A percentile compares a stretch with the other conserved stretches of the same genome.
Evolutionary conservation across 2,888 invertebrate genomes (phyloP).

Genomic region (Schizaphis graminum): DNA sequence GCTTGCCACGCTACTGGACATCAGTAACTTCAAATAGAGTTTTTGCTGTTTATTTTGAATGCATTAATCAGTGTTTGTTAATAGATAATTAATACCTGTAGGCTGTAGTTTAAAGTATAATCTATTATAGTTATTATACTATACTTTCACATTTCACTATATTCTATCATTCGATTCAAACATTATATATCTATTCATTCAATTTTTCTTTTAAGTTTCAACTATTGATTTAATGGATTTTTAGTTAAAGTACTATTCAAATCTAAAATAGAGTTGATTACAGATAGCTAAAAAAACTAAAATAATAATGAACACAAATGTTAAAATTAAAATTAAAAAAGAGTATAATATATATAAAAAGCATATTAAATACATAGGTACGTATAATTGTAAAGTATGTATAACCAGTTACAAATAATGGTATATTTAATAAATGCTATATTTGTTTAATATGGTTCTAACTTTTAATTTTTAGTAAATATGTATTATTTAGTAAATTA

Average conservation of each 20-base stretch:
- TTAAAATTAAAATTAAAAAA: background rate
- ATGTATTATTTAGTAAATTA: background rate
- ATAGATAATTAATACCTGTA: background rate
- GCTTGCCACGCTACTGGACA: background rate
- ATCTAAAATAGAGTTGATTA: background rate
- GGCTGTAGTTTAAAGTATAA: no score
- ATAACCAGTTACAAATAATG: no score
- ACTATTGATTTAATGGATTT: background rate
- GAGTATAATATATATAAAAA: no score
- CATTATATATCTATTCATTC: background rate
- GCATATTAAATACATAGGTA: no score
- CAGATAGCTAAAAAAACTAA: background rate
- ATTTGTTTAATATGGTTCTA: no score
- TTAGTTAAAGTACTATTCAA: background rate
- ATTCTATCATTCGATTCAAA: no score
- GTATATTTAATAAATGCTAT: no score
- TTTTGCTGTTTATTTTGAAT: background rate
- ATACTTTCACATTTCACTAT: background rate
- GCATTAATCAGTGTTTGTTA: background rate
- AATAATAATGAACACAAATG: background rate
- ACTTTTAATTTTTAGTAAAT: no score
- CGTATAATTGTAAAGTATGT: no score
- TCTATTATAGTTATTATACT: background rate
- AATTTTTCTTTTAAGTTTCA: background rate
- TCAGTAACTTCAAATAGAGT: background rate